Percentiles rank a stretch among this genome's conserved stretches.
These are phyloP conservation scores for Cantharis rustica DNA, from an alignment of 2,888 invertebrate species.

Conservation along the genomic window DNA sequence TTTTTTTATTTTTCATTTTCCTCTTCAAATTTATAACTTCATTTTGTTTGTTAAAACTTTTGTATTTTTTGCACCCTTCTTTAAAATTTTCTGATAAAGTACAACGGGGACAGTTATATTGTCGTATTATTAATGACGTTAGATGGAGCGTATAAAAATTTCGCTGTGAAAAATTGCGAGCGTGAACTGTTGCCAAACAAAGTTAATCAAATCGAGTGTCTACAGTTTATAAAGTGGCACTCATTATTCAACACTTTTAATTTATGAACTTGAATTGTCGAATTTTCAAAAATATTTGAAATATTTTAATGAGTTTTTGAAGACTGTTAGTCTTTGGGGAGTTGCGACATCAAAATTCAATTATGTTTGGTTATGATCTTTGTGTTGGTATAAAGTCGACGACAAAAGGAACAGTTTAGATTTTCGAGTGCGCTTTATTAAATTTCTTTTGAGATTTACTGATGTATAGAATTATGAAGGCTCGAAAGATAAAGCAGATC, in stretches of 20 bases:
- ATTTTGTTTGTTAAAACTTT: constrained; percentile 16
- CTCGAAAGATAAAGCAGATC: neutral
- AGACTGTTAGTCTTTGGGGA: neutral
- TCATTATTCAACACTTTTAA: constrained; percentile 29
- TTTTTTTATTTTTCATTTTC: constrained; percentile 9
- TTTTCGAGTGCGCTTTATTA: neutral
- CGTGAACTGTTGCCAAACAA: constrained; percentile 28
- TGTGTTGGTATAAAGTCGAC: neutral
- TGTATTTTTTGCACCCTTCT: constrained; percentile 16
- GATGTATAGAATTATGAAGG: neutral
- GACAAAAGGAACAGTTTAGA: constrained; percentile 1
- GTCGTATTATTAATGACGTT: constrained; percentile 30
- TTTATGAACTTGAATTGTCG: constrained; percentile 13
- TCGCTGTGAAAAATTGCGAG: constrained; percentile 26
- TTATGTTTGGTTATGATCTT: constrained; percentile 10
- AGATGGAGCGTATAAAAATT: constrained; percentile 30
- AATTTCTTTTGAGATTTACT: neutral
- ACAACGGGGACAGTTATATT: constrained; percentile 25
- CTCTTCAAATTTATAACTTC: constrained; percentile 12
- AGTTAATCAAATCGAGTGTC: constrained; percentile 34
- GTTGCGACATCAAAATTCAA: constrained; percentile 12
- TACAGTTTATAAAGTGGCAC: constrained; percentile 29
- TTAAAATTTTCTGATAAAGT: constrained; percentile 11
- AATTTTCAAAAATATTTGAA: constrained; percentile 8
- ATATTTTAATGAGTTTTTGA: constrained; percentile 7